Conservation (phyloP, 1,140 invertebrate genomes). For the Drosophila mauritiana region DNA sequence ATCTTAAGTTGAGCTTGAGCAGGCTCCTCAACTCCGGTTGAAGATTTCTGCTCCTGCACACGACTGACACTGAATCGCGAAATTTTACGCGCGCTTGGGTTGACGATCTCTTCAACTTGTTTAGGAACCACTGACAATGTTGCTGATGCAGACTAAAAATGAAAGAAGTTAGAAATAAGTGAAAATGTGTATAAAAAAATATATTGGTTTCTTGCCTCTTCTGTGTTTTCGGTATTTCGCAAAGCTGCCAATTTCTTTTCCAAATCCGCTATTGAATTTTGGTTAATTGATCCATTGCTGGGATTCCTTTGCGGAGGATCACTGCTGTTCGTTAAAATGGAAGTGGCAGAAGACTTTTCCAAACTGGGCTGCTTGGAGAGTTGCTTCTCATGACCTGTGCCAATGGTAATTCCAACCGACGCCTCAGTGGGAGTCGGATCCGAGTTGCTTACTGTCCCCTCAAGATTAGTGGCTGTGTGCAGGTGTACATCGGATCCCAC, state of each 20-base stretch:
- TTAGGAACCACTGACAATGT: slow-evolving; percentile 37
- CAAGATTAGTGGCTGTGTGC: slow-evolving; percentile 60
- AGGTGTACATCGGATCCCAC: slow-evolving; percentile 70
- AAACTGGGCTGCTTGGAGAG: slow-evolving; percentile 74
- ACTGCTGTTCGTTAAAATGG: slow-evolving; percentile 22
- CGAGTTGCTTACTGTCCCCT: slow-evolving; percentile 21
- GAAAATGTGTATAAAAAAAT: background rate
- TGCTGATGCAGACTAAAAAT: slow-evolving; percentile 20
- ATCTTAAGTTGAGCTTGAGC: slow-evolving; percentile 66
- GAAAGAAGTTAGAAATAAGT: background rate
- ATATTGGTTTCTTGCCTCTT: slow-evolving; percentile 44
- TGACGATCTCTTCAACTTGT: slow-evolving; percentile 46
- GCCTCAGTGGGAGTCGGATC: slow-evolving; percentile 59
- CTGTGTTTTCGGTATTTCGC: slow-evolving; percentile 68
- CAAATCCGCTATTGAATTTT: slow-evolving; percentile 78
- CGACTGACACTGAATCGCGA: slow-evolving; percentile 83
- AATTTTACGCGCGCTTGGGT: slow-evolving; percentile 68
- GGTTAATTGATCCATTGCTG: slow-evolving; percentile 69
- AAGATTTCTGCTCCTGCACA: slow-evolving; percentile 72
- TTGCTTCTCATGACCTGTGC: slow-evolving; percentile 45
- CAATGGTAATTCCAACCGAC: slow-evolving; percentile 11
- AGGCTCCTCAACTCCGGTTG: slow-evolving; percentile 48
- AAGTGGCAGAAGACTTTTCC: slow-evolving; percentile 56
- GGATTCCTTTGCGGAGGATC: slow-evolving; percentile 43
- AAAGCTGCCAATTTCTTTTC: slow-evolving; percentile 81